Conservation (phyloP, 2,888 invertebrate species). For the Leucophenga montana region DNA sequence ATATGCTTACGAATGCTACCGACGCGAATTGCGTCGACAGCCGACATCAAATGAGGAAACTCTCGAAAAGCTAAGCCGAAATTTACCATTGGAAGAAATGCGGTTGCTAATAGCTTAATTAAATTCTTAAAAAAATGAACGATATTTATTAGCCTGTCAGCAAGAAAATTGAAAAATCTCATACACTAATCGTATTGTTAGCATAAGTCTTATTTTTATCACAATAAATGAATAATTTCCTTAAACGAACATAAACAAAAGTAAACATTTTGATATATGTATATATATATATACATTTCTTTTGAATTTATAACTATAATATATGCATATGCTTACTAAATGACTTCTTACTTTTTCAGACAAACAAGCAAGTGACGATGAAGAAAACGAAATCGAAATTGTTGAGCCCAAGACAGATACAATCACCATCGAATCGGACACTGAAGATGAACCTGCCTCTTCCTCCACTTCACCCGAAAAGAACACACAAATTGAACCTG, state of each 20-base stretch:
- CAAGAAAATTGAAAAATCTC: not conserved
- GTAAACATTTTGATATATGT: not conserved
- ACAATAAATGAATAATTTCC: not conserved
- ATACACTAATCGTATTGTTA: not conserved
- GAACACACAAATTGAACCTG: not conserved
- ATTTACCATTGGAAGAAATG: conserved; percentile 66
- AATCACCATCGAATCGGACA: conserved; percentile 72
- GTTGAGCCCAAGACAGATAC: conserved; percentile 72
- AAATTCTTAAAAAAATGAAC: not conserved
- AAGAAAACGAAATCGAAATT: conserved; percentile 73
- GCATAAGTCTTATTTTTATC: not conserved
- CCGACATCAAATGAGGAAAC: conserved; percentile 51
- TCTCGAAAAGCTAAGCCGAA: conserved; percentile 57
- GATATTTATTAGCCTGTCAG: too few relatives aligned
- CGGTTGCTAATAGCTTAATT: conserved; percentile 54
- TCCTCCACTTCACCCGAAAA: conserved; percentile 19
- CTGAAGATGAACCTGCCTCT: conserved; percentile 62
- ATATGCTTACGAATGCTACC: conserved; percentile 63
- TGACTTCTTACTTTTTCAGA: conserved; percentile 48
- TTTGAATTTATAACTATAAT: not conserved
- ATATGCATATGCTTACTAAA: not conserved
- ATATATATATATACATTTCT: too few relatives aligned
- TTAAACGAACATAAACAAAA: not conserved
- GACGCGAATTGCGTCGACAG: conserved; percentile 57
- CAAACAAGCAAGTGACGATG: conserved; percentile 71